These are phyloP conservation scores for Trissoscelio sp. DNA, from an alignment of 2,888 invertebrate genomes.

Conservation along the genomic window DNA sequence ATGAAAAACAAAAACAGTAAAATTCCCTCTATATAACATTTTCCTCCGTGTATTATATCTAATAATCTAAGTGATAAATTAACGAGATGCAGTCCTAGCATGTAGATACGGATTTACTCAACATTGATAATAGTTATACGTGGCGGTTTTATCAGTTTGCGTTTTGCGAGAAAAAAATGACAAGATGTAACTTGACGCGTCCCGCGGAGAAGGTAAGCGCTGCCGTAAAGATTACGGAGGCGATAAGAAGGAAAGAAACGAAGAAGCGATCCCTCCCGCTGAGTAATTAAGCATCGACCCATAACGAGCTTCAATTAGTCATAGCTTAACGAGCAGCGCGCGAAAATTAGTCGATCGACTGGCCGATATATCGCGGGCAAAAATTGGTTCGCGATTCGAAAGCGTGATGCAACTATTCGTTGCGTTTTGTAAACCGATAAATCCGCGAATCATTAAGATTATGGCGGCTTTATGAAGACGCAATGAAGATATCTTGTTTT, in stretches of 20 bases:
- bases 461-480: no score
- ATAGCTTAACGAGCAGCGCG: conserved; percentile 78
- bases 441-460: conserved; percentile 16
- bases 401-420: conserved; percentile 33
- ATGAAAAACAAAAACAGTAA: no score
- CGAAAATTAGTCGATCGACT: conserved; percentile 77
- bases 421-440: conserved; percentile 18
- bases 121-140: conserved; percentile 26
- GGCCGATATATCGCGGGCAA: conserved; percentile 71
- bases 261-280: conserved; percentile 76
- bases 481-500: conserved; percentile 41
- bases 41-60: conserved; percentile 8
- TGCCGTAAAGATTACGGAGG: conserved; percentile 76
- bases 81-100: conserved; percentile 2
- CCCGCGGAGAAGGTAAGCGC: conserved; percentile 73
- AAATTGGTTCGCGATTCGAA: conserved; percentile 39
- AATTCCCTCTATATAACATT: no score
- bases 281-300: conserved; percentile 81
- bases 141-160: conserved; percentile 52
- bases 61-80: conserved; percentile 37
- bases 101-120: conserved; percentile 28
- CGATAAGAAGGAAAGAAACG: conserved; percentile 76
- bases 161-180: conserved; percentile 62
- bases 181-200: conserved; percentile 70
- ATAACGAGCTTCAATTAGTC: conserved; percentile 82